Evolutionary conservation across 2,797 vertebrate genomes (phyloP), one percentile per base, ranked within the genome.

Genomic region (Megalops cyprinoides): DNA sequence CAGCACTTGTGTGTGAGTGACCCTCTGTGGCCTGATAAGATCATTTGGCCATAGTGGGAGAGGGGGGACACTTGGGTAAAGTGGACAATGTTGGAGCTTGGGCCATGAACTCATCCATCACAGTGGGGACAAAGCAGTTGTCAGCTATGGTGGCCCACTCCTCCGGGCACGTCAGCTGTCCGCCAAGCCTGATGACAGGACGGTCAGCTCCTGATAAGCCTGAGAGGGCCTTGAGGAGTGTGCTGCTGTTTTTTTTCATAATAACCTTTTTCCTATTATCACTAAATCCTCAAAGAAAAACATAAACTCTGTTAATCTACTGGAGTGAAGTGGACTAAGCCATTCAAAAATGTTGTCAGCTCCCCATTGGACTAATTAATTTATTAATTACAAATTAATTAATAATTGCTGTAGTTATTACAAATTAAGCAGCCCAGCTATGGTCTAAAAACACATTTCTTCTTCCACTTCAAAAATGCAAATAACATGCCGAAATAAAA

Each of bases 81-180:
- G 84, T 65, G 89, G 91, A 95, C 95, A 95, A 94, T 94, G 92
- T 87, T 56, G 6, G 84, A 89, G 85, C 92, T 87, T 82, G 77
- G 91, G 88, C 90, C 90, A 81, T 79, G 82, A 91, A 93, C 92
- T 86, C 93, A 97, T 98, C 95, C 90, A 92, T 98, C 97, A 97
- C 83, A 67, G 58, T 79, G 10, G 76, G 85, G 92, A 97, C 96
- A 98, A 98, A 97, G 92, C 90, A 89, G 82, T 4, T 96, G 96
- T 97, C 96, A 97, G 82, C 77, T 78, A 75, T 84, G 88, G 82
- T 60, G 42, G 91, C 91, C 75, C 89, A 88, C 89, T 95, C 92
- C 91, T 92, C 91, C 85, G 90, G 91, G 94, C 92, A 88, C 87
- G 90, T 94, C 95, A 94, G 76, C 84, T 81, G 62, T 82, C 69